These are phyloP conservation scores for Megastigmus dorsalis DNA, from an alignment of 2,888 invertebrate species.

Conservation along the genomic window DNA sequence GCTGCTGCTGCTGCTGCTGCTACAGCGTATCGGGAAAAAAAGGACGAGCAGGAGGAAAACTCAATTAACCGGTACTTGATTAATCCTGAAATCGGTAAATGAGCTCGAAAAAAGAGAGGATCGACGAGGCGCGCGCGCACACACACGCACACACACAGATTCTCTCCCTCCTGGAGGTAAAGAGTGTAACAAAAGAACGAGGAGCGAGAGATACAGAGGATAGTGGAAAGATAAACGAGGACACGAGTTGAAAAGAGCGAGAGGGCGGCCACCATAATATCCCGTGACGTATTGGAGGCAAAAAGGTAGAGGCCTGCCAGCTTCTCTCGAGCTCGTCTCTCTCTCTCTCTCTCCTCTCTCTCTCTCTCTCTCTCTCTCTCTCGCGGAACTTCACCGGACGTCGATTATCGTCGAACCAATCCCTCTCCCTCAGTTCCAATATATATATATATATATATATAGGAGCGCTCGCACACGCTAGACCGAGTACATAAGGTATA, in stretches of 20 bases:
- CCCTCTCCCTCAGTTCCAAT: conserved; percentile 17
- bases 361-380: neutral
- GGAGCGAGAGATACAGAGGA: neutral
- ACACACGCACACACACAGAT: too few relatives aligned
- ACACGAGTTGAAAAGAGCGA: neutral
- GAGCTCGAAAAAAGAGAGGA: conserved; percentile 26
- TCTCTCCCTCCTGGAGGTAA: too few relatives aligned
- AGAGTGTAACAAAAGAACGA: neutral
- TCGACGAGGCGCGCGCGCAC: too few relatives aligned
- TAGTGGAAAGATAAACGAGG: conserved; percentile 1
- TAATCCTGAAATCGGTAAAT: conserved; percentile 35
- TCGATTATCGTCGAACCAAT: conserved; percentile 25
- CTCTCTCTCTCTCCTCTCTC: neutral
- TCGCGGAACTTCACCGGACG: neutral
- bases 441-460: too few relatives aligned
- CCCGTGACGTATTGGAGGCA: conserved; percentile 1
- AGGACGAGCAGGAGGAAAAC: neutral
- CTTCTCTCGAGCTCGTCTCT: too few relatives aligned
- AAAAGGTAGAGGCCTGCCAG: too few relatives aligned
- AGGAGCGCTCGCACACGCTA: neutral
- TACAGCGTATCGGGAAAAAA: neutral
- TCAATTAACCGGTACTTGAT: conserved; percentile 35
- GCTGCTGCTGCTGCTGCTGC: neutral
- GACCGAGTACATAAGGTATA: conserved; percentile 5
- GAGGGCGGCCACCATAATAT: too few relatives aligned